phyloP scores from a whole-genome alignment of 2,797 vertebrate species.

The Sebastes taczanowskii region DNA sequence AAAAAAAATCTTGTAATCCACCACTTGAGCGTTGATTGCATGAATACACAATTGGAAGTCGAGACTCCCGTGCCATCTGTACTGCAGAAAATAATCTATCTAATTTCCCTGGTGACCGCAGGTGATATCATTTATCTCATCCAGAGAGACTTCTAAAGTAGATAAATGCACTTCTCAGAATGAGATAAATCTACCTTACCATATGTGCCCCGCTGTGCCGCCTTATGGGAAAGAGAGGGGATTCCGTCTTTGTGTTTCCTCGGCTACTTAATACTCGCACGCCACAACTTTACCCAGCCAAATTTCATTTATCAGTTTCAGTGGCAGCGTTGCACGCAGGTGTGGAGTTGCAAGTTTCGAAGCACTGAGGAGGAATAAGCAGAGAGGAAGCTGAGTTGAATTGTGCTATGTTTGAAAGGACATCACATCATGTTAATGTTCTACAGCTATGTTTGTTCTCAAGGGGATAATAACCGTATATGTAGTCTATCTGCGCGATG shows the following conservation, averaged over 20 bases:
- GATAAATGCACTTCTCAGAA: conserved; percentile 73
- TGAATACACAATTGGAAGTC: conserved; percentile 55
- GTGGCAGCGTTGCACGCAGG: not conserved
- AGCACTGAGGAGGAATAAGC: not conserved
- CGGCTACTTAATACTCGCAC: conserved; percentile 2
- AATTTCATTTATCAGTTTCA: conserved; percentile 39
- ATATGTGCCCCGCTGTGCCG: conserved; percentile 57
- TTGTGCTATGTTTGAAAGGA: conserved; percentile 20
- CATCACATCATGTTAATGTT: conserved; percentile 29
- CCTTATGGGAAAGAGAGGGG: conserved; percentile 44
- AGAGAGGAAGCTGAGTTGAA: not conserved
- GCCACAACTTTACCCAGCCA: conserved; percentile 9
- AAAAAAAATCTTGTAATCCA: conserved; percentile 45
- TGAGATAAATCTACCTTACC: conserved; percentile 67
- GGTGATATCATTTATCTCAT: conserved; percentile 77
- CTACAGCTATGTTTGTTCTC: conserved; percentile 7
- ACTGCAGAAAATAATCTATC: conserved; percentile 73
- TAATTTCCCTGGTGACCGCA: conserved; percentile 75
- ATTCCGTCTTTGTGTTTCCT: conserved; percentile 19
- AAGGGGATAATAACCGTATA: conserved; percentile 23
- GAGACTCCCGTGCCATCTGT: conserved; percentile 66
- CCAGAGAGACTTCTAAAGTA: conserved; percentile 69
- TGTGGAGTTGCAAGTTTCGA: not conserved
- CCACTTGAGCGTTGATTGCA: conserved; percentile 50
- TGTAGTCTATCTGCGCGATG: conserved; percentile 20